A percentile compares a stretch with the other conserved stretches of the same genome.
These are phyloP conservation scores for Sarcophilus harrisii DNA, from an alignment of 2,797 vertebrate genomes.

Conservation along the genomic window DNA sequence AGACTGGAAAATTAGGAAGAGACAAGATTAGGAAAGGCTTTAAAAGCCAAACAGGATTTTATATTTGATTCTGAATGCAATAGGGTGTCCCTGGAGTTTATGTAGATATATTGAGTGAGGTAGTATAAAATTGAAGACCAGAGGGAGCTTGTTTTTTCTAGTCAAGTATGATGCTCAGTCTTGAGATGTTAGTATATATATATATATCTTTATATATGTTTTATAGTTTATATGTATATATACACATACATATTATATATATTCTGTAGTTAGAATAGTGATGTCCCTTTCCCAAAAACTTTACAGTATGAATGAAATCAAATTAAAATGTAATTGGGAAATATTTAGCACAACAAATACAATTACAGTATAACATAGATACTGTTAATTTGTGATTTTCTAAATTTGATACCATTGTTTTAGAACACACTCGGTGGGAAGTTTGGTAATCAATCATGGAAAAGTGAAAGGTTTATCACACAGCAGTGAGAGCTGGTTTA, in stretches of 20 bases:
- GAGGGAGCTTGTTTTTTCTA: background rate
- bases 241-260: too few species aligned
- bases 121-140: background rate
- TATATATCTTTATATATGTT: too few species aligned
- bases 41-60: background rate
- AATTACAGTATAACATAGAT: background rate
- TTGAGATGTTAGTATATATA: background rate
- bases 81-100: background rate
- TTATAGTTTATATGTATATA: too few species aligned
- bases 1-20: background rate
- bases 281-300: background rate
- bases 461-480: background rate
- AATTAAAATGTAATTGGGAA: background rate
- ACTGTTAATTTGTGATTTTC: background rate
- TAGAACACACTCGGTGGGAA: background rate
- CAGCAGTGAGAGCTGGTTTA: background rate
- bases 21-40: background rate
- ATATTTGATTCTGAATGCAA: background rate
- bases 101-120: background rate
- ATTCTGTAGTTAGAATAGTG: background rate
- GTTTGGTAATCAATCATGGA: background rate
- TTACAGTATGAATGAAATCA: background rate
- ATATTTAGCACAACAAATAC: background rate
- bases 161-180: background rate
- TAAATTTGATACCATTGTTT: background rate